Evolutionary conservation across 2,888 invertebrate genomes (phyloP).

Genomic region (Apotomis turbidana): DNA sequence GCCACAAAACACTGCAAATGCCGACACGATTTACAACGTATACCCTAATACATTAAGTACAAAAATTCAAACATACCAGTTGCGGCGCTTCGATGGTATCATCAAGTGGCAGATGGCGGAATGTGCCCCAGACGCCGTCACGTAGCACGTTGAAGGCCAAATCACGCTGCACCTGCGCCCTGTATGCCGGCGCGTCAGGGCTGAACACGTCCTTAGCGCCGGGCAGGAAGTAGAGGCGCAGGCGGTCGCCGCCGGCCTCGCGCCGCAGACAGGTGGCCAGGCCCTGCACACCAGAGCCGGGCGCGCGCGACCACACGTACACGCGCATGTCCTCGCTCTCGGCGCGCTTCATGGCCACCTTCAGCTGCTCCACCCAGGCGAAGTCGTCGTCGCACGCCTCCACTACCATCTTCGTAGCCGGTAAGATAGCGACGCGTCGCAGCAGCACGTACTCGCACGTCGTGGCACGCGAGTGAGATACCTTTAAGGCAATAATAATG

Average conservation of each 20-base stretch:
- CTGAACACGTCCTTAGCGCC: slow-evolving; percentile 85
- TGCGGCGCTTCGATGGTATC: slow-evolving; percentile 64
- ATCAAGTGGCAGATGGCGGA: slow-evolving; percentile 90
- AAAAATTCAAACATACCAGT: slow-evolving; percentile 69
- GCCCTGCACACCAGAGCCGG: slow-evolving; percentile 91
- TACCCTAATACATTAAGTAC: no score
- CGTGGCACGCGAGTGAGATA: slow-evolving; percentile 82
- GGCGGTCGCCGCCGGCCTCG: slow-evolving; percentile 92
- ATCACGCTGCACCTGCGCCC: slow-evolving; percentile 87
- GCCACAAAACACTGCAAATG: background rate
- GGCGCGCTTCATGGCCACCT: slow-evolving; percentile 87
- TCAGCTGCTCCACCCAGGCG: slow-evolving; percentile 92
- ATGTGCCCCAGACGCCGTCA: slow-evolving; percentile 93
- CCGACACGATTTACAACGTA: background rate
- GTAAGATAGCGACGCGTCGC: slow-evolving; percentile 75
- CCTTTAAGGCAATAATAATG: background rate
- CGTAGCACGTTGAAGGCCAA: slow-evolving; percentile 93
- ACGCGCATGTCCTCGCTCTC: slow-evolving; percentile 83
- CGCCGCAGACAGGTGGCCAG: slow-evolving; percentile 94
- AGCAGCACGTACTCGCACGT: slow-evolving; percentile 87
- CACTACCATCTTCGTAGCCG: slow-evolving; percentile 79
- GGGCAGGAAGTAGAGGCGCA: slow-evolving; percentile 89
- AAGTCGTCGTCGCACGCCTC: slow-evolving; percentile 87
- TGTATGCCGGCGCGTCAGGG: slow-evolving; percentile 82
- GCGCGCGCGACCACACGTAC: no score